These are phyloP conservation scores for Darevskia nairensis DNA, from an alignment of 2,797 vertebrate species.

Conservation along the genomic window DNA sequence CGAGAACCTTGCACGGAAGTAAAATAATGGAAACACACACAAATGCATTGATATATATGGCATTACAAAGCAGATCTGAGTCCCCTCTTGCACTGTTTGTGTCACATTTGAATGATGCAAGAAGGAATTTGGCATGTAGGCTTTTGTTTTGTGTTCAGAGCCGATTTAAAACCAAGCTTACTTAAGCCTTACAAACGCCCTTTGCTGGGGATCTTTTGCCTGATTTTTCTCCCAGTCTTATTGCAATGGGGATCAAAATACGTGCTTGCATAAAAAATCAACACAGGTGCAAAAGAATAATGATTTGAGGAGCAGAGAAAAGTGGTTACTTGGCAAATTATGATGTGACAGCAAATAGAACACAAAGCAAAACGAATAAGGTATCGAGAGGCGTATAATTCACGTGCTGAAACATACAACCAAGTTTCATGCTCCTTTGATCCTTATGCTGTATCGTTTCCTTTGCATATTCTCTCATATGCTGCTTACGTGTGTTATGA, in stretches of 20 bases:
- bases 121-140: too few species aligned
- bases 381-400: background rate
- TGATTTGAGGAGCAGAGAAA: too few species aligned
- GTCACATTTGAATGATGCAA: background rate
- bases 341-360: background rate
- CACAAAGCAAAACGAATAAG: background rate
- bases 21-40: background rate
- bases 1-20: background rate
- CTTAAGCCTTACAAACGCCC: background rate
- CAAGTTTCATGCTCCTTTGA: background rate
- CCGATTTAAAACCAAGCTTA: background rate
- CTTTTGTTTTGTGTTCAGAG: background rate
- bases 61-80: background rate
- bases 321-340: background rate
- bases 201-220: background rate
- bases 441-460: background rate
- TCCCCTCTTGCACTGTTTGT: background rate
- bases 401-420: background rate
- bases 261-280: background rate
- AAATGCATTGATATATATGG: background rate
- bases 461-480: background rate
- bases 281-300: background rate
- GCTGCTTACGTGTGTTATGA: background rate
- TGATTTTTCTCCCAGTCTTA: background rate
- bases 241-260: background rate